Conservation (phyloP, 1,140 invertebrate species). For the Papilio xuthus region DNA sequence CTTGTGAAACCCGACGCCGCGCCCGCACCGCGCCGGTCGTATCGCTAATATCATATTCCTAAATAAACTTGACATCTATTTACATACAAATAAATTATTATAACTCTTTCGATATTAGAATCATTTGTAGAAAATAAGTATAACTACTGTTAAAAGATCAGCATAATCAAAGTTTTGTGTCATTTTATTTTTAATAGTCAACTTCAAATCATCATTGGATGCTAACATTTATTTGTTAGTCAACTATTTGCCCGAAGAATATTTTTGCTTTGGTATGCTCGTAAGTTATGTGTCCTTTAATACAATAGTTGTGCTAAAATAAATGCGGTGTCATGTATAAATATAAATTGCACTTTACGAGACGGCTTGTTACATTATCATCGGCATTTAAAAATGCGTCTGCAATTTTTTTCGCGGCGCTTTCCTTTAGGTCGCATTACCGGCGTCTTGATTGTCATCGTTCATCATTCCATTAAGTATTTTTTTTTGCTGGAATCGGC, state of each 20-base stretch:
- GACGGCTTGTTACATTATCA: conserved; percentile 39
- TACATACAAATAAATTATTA: conserved; percentile 48
- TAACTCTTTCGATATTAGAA: conserved; percentile 38
- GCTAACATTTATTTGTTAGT: neutral
- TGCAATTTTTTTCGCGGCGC: conserved; percentile 35
- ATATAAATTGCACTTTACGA: conserved; percentile 35
- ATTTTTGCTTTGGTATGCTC: neutral
- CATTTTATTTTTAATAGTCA: neutral
- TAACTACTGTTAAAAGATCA: neutral
- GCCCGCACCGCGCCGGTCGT: conserved; percentile 20
- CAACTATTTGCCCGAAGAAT: neutral
- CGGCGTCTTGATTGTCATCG: conserved; percentile 54
- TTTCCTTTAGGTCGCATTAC: conserved; percentile 39
- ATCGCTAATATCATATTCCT: conserved; percentile 27
- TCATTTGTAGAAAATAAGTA: conserved; percentile 34
- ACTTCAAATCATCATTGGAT: neutral
- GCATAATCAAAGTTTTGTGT: too few species aligned
- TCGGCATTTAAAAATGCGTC: conserved; percentile 42
- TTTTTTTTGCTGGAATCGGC: conserved; percentile 66
- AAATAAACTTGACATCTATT: conserved; percentile 38
- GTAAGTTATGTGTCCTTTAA: neutral
- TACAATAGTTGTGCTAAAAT: neutral
- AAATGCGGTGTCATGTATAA: conserved; percentile 42
- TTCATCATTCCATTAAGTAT: conserved; percentile 55
- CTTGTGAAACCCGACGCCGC: conserved; percentile 60